Percentiles rank a stretch among this genome's conserved stretches.
phyloP scores from a whole-genome alignment of 2,113 vertebrate genomes.

The Megaptera novaeangliae region DNA sequence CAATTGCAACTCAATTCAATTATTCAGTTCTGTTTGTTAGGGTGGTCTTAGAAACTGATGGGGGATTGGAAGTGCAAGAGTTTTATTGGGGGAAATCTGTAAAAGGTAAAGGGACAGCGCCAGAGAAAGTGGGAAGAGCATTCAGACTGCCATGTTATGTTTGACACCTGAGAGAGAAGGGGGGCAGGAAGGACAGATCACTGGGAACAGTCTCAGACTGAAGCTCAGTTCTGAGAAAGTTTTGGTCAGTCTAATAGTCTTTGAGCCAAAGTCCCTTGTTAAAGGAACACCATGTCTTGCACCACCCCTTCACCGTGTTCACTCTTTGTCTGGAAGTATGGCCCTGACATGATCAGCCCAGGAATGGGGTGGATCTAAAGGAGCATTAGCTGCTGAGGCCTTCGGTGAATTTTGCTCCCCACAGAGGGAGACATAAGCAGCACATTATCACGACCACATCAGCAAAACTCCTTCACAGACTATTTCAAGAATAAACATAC shows the following conservation, averaged over 20 bases:
- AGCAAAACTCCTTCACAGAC: not conserved
- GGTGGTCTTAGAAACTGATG: not conserved
- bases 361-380: not conserved
- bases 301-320: not conserved
- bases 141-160: not conserved
- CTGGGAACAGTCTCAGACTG: not conserved
- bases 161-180: not conserved
- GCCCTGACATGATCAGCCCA: not conserved
- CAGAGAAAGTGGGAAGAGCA: not conserved
- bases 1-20: not conserved
- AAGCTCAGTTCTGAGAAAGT: not conserved
- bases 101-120: not conserved
- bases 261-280: not conserved
- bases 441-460: not conserved
- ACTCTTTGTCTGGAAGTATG: not conserved
- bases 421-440: not conserved
- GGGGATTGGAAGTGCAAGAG: not conserved
- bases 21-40: not conserved
- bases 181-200: not conserved
- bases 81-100: not conserved
- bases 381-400: rapidly evolving
- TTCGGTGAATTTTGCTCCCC: not conserved
- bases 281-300: not conserved
- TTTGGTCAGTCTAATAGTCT: not conserved
- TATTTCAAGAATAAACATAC: not conserved